phyloP scores from a whole-genome alignment of 2,888 invertebrate species.

The Chrysolina americana region DNA sequence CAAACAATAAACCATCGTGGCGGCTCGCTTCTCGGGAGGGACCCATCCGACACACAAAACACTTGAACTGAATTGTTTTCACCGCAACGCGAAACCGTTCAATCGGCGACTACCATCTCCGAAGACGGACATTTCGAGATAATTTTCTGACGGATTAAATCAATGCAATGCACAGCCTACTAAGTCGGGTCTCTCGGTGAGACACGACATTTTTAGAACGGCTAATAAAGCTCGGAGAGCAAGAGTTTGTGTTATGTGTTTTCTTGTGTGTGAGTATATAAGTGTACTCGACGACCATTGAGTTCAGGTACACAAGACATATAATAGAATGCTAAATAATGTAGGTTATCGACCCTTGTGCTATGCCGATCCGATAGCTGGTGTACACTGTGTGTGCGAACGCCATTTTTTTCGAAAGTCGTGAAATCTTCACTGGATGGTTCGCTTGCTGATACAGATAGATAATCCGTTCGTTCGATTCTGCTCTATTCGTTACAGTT shows the following conservation, averaged over 20 bases:
- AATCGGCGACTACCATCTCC: slow-evolving; percentile 41
- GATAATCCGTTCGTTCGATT: not conserved
- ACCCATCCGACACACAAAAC: slow-evolving; percentile 30
- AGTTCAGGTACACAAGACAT: slow-evolving; percentile 65
- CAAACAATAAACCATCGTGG: slow-evolving; percentile 34
- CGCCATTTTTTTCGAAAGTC: slow-evolving; percentile 42
- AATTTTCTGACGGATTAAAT: slow-evolving; percentile 59
- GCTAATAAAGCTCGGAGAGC: slow-evolving; percentile 64
- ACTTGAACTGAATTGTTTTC: slow-evolving; percentile 28
- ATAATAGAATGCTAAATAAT: slow-evolving; percentile 69
- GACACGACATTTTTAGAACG: slow-evolving; percentile 67
- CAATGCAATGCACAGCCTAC: slow-evolving; percentile 54
- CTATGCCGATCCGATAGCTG: slow-evolving; percentile 36
- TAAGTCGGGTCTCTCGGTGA: slow-evolving; percentile 34
- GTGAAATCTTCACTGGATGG: slow-evolving; percentile 41
- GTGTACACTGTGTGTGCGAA: slow-evolving; percentile 36
- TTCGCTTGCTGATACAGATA: slow-evolving; percentile 17
- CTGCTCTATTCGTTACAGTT: not conserved
- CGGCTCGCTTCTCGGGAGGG: slow-evolving; percentile 5
- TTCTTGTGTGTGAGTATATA: slow-evolving; percentile 50
- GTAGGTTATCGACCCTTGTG: slow-evolving; percentile 69
- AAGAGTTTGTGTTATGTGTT: slow-evolving; percentile 49
- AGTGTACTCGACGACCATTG: slow-evolving; percentile 60
- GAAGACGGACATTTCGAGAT: slow-evolving; percentile 50
- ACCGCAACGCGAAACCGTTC: slow-evolving; percentile 35